Conservation (phyloP, 2,888 invertebrate species). For the Opisthograptis luteolata region DNA sequence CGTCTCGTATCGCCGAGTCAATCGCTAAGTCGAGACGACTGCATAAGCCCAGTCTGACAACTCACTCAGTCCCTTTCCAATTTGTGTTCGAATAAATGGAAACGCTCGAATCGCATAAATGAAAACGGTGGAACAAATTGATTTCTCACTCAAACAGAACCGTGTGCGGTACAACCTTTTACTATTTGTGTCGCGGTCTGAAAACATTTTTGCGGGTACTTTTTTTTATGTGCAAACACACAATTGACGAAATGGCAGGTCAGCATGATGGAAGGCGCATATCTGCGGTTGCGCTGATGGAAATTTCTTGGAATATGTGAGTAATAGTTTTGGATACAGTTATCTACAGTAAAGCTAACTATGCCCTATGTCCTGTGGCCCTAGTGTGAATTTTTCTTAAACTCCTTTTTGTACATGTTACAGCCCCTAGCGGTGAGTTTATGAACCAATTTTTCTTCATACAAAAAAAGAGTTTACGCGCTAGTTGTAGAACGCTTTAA, state of each 20-base stretch:
- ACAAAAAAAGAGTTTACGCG: too few relatives aligned
- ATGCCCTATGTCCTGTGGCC: too few relatives aligned
- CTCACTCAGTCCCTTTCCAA: slow-evolving; percentile 79
- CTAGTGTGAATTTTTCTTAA: too few relatives aligned
- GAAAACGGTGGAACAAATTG: slow-evolving; percentile 81
- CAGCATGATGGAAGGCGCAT: slow-evolving; percentile 11
- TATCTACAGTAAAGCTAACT: too few relatives aligned
- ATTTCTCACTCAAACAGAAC: slow-evolving; percentile 81
- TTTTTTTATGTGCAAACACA: slow-evolving; percentile 21
- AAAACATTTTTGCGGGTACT: slow-evolving; percentile 41
- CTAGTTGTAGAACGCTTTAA: too few relatives aligned
- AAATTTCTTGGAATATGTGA: background rate
- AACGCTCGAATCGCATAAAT: slow-evolving; percentile 78
- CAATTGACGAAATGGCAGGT: slow-evolving; percentile 6
- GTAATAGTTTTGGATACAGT: too few relatives aligned
- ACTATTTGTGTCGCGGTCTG: slow-evolving; percentile 48
- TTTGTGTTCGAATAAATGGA: slow-evolving; percentile 80
- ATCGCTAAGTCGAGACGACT: slow-evolving; percentile 66
- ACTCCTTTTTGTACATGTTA: too few relatives aligned
- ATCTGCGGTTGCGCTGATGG: slow-evolving; percentile 1
- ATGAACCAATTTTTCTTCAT: too few relatives aligned
- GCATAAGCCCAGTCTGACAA: slow-evolving; percentile 80
- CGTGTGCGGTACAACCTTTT: slow-evolving; percentile 56
- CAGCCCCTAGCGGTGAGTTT: too few relatives aligned
- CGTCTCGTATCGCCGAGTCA: slow-evolving; percentile 46